Percentiles rank a stretch among this genome's conserved stretches.
Evolutionary conservation across 2,113 vertebrate species (phyloP).

Genomic region (Callipepla californica): DNA sequence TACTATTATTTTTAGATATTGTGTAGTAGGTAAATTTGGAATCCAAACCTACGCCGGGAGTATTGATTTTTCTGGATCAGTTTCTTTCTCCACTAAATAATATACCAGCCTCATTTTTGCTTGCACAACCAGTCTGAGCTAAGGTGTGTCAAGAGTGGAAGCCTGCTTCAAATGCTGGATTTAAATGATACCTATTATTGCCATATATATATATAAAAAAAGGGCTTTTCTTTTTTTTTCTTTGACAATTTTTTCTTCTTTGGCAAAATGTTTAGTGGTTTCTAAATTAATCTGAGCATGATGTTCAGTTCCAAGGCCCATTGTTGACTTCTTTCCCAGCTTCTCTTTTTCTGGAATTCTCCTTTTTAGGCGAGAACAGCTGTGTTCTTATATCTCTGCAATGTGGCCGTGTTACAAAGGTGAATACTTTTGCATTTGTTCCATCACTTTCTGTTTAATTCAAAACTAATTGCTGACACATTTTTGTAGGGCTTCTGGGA

Average conservation of each 20-base stretch:
- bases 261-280: conserved; percentile 61
- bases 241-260: neutral
- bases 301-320: conserved; percentile 63
- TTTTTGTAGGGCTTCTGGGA: conserved; percentile 69
- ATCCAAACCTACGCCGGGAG: conserved; percentile 23
- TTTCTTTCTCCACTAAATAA: conserved; percentile 43
- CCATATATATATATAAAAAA: conserved; percentile 22
- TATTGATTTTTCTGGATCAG: conserved; percentile 39
- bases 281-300: conserved; percentile 76
- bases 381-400: conserved; percentile 69
- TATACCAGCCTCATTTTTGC: conserved; percentile 4
- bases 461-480: conserved; percentile 77
- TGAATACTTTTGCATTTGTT: conserved; percentile 76
- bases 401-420: conserved; percentile 60
- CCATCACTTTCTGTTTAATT: conserved; percentile 77
- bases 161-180: conserved; percentile 45
- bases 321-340: conserved; percentile 75
- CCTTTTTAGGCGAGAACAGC: conserved; percentile 68
- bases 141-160: conserved; percentile 35
- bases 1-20: conserved; percentile 48
- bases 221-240: accelerated
- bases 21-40: conserved; percentile 29
- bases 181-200: conserved; percentile 26
- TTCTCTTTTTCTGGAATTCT: conserved; percentile 69
- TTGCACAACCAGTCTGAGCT: conserved; percentile 3